Percentiles rank a stretch among this genome's conserved stretches.
Evolutionary conservation across 1,140 invertebrate species (phyloP).

Genomic region (Drosophila sucinea): DNA sequence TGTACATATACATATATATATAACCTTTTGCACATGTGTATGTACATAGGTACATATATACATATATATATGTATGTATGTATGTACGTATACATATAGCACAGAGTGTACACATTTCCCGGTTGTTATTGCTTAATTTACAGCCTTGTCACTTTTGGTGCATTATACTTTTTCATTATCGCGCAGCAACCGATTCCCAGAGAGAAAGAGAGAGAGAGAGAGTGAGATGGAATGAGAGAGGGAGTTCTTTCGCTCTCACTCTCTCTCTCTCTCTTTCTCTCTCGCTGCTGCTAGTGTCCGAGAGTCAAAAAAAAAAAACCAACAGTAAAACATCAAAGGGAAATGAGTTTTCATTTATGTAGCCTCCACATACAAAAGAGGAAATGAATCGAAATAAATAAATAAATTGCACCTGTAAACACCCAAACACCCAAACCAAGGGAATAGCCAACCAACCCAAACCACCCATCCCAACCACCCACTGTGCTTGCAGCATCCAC

Average conservation of each 20-base stretch:
- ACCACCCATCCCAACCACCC: conserved; percentile 15
- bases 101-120: conserved; percentile 54
- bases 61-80: not conserved
- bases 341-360: conserved; percentile 81
- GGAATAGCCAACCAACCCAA: not conserved
- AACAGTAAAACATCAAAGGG: conserved; percentile 73
- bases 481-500: conserved; percentile 31
- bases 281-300: conserved; percentile 31
- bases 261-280: conserved; percentile 19
- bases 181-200: conserved; percentile 54
- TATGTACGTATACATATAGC: not conserved
- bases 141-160: conserved; percentile 80
- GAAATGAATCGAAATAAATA: conserved; percentile 83
- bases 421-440: not conserved
- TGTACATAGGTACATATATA: conserved; percentile 25
- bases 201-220: conserved; percentile 21
- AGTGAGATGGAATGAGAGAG: conserved; percentile 9
- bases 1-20: conserved; percentile 20
- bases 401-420: conserved; percentile 75
- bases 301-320: conserved; percentile 21
- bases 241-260: not conserved
- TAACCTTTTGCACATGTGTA: conserved; percentile 27
- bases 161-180: conserved; percentile 82
- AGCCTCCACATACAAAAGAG: conserved; percentile 73
- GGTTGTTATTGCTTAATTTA: conserved; percentile 76